These are phyloP conservation scores for Lophotriccus pileatus DNA, from an alignment of 2,797 vertebrate genomes.

Conservation along the genomic window DNA sequence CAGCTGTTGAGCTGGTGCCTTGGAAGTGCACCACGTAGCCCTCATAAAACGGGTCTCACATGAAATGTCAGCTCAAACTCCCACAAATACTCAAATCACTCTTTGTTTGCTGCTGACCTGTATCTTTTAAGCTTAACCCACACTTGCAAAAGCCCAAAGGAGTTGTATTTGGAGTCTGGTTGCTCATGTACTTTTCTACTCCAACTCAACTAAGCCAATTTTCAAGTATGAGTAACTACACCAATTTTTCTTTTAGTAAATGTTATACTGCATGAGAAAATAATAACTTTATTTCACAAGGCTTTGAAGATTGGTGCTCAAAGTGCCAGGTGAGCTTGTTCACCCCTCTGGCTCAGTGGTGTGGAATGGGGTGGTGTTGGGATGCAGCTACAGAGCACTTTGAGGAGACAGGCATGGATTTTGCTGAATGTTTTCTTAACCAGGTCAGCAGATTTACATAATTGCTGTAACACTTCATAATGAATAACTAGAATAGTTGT, in stretches of 20 bases:
- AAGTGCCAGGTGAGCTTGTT: not conserved
- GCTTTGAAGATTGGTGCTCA: not conserved
- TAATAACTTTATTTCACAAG: not conserved
- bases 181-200: not conserved
- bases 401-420: not conserved
- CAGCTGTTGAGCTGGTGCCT: conserved; percentile 6
- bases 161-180: not conserved
- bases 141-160: not conserved
- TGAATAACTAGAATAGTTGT: not conserved
- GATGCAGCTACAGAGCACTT: fast-evolving
- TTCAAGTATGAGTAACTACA: not conserved
- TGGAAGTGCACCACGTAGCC: conserved; percentile 18
- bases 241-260: not conserved
- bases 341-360: not conserved
- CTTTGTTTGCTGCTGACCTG: conserved; percentile 10
- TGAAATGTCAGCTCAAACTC: conserved; percentile 26
- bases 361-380: not conserved
- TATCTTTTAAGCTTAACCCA: conserved; percentile 41
- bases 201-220: not conserved
- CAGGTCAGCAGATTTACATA: not conserved
- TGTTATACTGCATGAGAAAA: not conserved
- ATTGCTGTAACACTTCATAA: fast-evolving
- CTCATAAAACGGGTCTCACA: conserved; percentile 5
- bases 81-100: conserved; percentile 7
- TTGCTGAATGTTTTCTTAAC: not conserved